phyloP scores from a whole-genome alignment of 2,888 invertebrate genomes.

The Caenorhabditis sp. region DNA sequence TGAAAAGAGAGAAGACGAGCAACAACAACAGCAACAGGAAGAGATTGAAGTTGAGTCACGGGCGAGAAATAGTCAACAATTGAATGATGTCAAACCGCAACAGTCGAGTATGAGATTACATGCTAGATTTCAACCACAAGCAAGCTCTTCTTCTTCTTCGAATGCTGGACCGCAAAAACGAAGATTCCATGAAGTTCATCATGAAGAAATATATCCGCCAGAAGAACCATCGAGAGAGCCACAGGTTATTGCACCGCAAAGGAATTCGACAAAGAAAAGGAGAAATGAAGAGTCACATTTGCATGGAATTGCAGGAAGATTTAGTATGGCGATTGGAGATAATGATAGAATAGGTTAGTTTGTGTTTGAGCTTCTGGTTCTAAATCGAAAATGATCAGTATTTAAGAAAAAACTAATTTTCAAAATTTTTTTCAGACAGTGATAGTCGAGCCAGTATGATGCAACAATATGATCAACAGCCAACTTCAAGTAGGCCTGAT shows the following conservation, averaged over 20 bases:
- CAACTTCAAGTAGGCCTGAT: constrained; percentile 5
- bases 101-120: background rate
- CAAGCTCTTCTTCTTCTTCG: constrained; percentile 10
- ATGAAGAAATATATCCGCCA: constrained; percentile 1
- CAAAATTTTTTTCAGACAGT: constrained; percentile 8
- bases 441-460: constrained; percentile 10
- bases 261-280: constrained; percentile 20
- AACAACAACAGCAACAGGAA: background rate
- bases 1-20: background rate
- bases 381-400: too few species aligned
- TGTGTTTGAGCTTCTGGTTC: background rate
- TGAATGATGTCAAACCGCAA: background rate
- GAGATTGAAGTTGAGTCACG: too few species aligned
- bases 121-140: background rate
- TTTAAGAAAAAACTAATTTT: background rate
- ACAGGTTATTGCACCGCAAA: background rate
- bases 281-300: constrained; percentile 20
- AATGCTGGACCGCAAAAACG: constrained; percentile 11
- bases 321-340: constrained; percentile 39
- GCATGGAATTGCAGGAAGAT: constrained; percentile 38
- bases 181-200: background rate
- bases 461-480: background rate
- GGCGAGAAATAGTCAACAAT: background rate
- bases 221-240: background rate
- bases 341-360: constrained; percentile 33